phyloP scores from a whole-genome alignment of 92 coral and sea anemone genomes.

The Isaurus tuberculatus region DNA sequence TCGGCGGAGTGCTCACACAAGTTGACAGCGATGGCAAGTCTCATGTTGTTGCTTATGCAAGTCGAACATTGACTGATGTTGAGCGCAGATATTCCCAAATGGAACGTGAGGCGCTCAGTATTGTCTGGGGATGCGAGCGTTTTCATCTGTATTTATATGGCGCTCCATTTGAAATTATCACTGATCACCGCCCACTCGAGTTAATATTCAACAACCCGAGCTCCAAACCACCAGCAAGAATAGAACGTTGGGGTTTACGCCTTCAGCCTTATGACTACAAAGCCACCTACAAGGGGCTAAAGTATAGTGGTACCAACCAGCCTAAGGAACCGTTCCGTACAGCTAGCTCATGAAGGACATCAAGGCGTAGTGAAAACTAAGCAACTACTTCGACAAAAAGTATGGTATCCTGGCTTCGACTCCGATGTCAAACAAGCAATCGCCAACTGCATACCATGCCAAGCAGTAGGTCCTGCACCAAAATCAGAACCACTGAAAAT shows the following conservation, averaged over 20 bases:
- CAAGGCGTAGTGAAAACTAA: constrained; percentile 50
- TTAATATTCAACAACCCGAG: constrained; percentile 21
- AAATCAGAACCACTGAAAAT: constrained; percentile 49
- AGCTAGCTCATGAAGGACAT: constrained; percentile 61
- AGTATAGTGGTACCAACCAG: constrained; percentile 52
- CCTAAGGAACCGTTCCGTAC: constrained; percentile 38
- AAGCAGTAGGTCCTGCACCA: constrained; percentile 52
- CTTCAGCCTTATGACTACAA: constrained; percentile 13
- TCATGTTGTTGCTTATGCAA: constrained; percentile 51
- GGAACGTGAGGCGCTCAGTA: constrained; percentile 55
- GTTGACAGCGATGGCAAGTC: constrained; percentile 42
- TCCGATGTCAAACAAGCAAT: constrained; percentile 35
- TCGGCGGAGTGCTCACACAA: constrained; percentile 45
- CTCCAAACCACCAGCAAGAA: constrained; percentile 13
- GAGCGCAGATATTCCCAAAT: constrained; percentile 61
- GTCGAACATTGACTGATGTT: constrained; percentile 50
- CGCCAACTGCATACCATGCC: constrained; percentile 51
- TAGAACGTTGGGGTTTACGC: constrained; percentile 20
- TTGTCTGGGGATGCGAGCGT: constrained; percentile 51
- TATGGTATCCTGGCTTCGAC: constrained; percentile 62
- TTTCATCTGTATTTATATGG: constrained; percentile 49
- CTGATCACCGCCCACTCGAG: constrained; percentile 32
- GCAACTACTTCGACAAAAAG: constrained; percentile 45
- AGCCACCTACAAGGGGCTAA: not conserved
- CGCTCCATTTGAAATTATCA: constrained; percentile 40